Percentiles rank a stretch among this genome's conserved stretches.
Conservation (phyloP, 2,113 vertebrate genomes). For the Turdus rufiventris region DNA sequence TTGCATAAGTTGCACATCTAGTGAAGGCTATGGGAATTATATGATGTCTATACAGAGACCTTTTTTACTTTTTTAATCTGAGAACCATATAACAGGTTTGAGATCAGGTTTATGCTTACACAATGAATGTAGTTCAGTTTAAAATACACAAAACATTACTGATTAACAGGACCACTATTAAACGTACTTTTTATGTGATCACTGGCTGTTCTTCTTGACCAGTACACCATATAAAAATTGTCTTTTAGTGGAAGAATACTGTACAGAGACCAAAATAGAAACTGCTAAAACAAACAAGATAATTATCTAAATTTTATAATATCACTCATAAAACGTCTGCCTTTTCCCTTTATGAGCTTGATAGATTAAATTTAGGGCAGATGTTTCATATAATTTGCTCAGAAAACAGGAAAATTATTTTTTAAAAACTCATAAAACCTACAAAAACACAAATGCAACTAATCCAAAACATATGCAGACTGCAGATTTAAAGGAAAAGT, state of each 20-base stretch:
- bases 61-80: not conserved
- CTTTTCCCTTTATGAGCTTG: slow-evolving; percentile 56
- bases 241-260: slow-evolving; percentile 49
- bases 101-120: not conserved
- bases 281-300: slow-evolving; percentile 71
- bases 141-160: not conserved
- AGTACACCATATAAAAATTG: slow-evolving; percentile 2
- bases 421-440: slow-evolving; percentile 40
- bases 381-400: slow-evolving; percentile 63
- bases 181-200: not conserved
- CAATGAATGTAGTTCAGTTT: not conserved
- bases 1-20: not conserved
- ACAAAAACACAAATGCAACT: slow-evolving; percentile 60
- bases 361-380: slow-evolving; percentile 52
- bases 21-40: not conserved
- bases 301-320: slow-evolving; percentile 67
- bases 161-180: not conserved
- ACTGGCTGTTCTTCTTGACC: not conserved
- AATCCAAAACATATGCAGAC: slow-evolving; percentile 33
- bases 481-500: slow-evolving; percentile 42
- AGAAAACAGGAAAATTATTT: slow-evolving; percentile 61
- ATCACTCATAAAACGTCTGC: slow-evolving; percentile 56
- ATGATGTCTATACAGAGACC: not conserved
- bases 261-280: slow-evolving; percentile 59
- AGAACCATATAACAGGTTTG: not conserved